Conservation (phyloP, 2,113 vertebrate genomes). For the Melanerpes aurifrons region DNA sequence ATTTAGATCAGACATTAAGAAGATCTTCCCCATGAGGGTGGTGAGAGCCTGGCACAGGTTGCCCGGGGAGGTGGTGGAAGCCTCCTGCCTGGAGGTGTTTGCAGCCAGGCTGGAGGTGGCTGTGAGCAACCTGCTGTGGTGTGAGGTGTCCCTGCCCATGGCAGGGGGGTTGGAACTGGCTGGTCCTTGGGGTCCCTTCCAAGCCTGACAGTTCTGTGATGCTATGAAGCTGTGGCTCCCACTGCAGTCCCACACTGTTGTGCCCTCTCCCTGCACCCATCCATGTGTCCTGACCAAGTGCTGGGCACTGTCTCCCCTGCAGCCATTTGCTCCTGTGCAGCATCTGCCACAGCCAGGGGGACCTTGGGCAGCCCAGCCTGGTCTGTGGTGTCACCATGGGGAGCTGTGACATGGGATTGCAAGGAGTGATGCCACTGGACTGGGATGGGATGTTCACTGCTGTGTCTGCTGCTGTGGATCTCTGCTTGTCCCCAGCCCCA, state of each 20-base stretch:
- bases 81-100: no score
- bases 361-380: neutral
- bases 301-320: accelerated
- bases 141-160: no score
- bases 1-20: no score
- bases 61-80: no score
- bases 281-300: accelerated
- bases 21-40: no score
- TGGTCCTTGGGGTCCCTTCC: no score
- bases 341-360: neutral
- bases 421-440: neutral
- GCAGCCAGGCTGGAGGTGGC: no score
- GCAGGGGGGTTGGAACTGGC: no score
- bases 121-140: no score
- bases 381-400: neutral
- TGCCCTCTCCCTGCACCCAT: neutral
- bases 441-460: neutral
- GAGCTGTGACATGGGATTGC: neutral
- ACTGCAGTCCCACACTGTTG: no score
- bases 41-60: no score
- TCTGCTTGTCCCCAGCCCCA: neutral
- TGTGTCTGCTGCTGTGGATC: neutral
- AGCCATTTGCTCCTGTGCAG: neutral
- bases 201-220: no score
- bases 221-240: neutral